These are phyloP conservation scores for Torymus texanus DNA, from an alignment of 2,888 invertebrate genomes.

Conservation along the genomic window DNA sequence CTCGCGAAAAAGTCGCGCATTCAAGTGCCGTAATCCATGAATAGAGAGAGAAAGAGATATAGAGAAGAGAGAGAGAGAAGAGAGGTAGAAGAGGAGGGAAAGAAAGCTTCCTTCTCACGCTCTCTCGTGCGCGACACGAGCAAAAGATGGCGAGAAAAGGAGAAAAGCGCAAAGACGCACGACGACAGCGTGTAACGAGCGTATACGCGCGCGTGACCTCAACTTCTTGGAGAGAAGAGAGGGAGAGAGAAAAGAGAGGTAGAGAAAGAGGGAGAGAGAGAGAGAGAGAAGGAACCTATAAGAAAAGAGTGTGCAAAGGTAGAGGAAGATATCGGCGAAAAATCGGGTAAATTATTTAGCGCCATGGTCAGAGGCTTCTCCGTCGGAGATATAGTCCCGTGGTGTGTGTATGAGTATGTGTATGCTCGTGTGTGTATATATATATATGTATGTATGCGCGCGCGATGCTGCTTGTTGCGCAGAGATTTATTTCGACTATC, in stretches of 20 bases:
- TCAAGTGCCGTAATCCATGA: constrained; percentile 7
- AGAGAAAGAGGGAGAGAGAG: too few relatives aligned
- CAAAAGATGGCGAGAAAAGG: not conserved
- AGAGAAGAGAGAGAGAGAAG: not conserved
- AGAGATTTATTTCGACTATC: constrained; percentile 74
- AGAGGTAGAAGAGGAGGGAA: not conserved
- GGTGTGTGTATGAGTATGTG: constrained; percentile 19
- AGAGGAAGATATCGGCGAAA: constrained; percentile 55
- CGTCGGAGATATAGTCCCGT: not conserved
- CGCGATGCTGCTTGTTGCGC: constrained; percentile 70
- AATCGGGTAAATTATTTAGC: constrained; percentile 64
- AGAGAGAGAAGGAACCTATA: too few relatives aligned
- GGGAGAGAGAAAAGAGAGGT: too few relatives aligned
- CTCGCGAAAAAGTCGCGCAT: constrained; percentile 1
- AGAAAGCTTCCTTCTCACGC: constrained; percentile 9
- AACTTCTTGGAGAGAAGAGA: not conserved
- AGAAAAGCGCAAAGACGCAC: constrained; percentile 13
- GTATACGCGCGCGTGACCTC: not conserved
- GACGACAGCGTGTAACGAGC: not conserved
- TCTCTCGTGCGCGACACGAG: not conserved
- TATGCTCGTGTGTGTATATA: constrained; percentile 54
- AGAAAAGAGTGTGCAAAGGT: not conserved
- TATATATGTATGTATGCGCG: constrained; percentile 41
- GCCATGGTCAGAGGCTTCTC: constrained; percentile 49
- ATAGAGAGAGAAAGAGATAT: constrained; percentile 11